Evolutionary conservation across 2,113 vertebrate genomes (phyloP).

Genomic region (Brachirus orientalis): DNA sequence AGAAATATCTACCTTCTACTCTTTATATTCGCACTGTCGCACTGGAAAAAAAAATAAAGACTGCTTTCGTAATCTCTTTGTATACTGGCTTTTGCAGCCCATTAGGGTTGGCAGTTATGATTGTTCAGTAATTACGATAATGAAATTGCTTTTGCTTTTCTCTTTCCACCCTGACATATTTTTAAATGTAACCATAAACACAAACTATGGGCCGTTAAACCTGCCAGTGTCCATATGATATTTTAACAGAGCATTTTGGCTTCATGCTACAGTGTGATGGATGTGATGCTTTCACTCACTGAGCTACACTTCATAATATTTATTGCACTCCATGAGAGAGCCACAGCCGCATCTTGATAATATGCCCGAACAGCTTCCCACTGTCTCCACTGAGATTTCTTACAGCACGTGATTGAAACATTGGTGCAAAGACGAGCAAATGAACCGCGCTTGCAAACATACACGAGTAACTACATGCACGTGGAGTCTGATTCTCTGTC

Average conservation of each 20-base stretch:
- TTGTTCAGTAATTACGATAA: constrained; percentile 20
- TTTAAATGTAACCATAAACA: constrained; percentile 20
- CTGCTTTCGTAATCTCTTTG: background rate
- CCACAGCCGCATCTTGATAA: constrained; percentile 5
- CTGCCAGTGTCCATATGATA: constrained; percentile 2
- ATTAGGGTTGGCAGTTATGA: background rate
- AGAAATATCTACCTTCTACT: no score
- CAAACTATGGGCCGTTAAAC: background rate
- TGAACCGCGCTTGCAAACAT: background rate
- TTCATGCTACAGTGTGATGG: no score
- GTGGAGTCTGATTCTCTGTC: background rate
- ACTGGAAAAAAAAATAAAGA: no score
- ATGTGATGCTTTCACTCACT: constrained; percentile 24
- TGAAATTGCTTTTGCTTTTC: no score
- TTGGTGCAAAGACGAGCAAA: background rate
- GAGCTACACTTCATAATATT: constrained; percentile 35
- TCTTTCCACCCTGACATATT: no score
- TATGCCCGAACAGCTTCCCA: constrained; percentile 8
- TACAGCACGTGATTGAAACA: background rate
- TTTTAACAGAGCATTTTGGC: constrained; percentile 18
- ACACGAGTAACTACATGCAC: background rate
- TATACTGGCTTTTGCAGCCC: background rate
- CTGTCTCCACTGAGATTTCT: constrained; percentile 4
- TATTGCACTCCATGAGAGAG: constrained; percentile 9
- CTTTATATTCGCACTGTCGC: no score